These are phyloP conservation scores for Monochamus saltuarius DNA, from an alignment of 1,140 invertebrate genomes.

Conservation along the genomic window DNA sequence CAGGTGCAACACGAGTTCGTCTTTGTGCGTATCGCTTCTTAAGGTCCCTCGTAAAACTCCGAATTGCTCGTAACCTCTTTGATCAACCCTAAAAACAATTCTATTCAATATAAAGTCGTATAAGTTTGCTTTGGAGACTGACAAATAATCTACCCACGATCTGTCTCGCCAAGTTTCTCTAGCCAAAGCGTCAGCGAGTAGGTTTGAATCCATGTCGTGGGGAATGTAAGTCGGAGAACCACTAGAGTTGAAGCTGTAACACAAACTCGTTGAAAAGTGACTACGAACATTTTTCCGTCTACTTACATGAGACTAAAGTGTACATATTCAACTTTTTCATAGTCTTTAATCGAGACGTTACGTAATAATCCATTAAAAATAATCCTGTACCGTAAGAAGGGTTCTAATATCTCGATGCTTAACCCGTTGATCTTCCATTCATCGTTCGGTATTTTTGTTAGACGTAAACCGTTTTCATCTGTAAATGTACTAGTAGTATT, in stretches of 20 bases:
- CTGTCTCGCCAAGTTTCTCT: slow-evolving; percentile 41
- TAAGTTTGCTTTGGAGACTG: slow-evolving; percentile 9
- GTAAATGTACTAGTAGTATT: slow-evolving; percentile 1
- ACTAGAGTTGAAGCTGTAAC: slow-evolving; percentile 43
- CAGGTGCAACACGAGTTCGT: slow-evolving; percentile 37
- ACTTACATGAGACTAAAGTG: slow-evolving; percentile 47
- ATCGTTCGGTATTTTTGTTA: slow-evolving; percentile 27
- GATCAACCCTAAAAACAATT: slow-evolving; percentile 18
- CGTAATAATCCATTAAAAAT: slow-evolving; percentile 42
- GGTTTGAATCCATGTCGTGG: slow-evolving; percentile 30
- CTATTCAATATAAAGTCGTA: not conserved
- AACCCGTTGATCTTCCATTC: slow-evolving; percentile 40
- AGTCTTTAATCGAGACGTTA: slow-evolving; percentile 23
- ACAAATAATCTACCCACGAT: slow-evolving; percentile 43
- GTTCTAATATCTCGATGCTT: slow-evolving; percentile 39
- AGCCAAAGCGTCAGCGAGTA: slow-evolving; percentile 38
- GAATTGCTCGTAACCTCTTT: slow-evolving; percentile 43
- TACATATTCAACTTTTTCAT: slow-evolving; percentile 37
- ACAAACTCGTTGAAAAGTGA: not conserved
- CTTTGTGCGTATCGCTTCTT: slow-evolving; percentile 25
- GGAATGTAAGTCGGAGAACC: slow-evolving; percentile 35
- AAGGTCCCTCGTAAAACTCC: slow-evolving; percentile 39
- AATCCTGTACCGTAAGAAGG: slow-evolving; percentile 37
- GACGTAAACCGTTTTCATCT: slow-evolving; percentile 24
- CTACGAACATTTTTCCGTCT: not conserved